These are phyloP conservation scores for Mesoligia furuncula DNA, from an alignment of 2,888 invertebrate genomes.

Conservation along the genomic window DNA sequence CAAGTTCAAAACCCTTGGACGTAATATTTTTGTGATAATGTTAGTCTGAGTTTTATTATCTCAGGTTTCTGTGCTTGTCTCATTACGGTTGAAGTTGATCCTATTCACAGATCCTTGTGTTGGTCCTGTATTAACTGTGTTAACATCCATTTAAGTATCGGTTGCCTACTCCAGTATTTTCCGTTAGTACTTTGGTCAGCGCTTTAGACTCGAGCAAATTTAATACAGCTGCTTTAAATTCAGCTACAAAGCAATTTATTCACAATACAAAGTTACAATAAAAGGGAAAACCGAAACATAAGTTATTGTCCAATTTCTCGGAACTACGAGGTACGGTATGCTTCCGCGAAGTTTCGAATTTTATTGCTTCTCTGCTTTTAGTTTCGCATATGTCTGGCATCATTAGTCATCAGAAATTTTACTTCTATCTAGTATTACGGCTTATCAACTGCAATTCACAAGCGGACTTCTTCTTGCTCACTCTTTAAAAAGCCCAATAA, in stretches of 20 bases:
- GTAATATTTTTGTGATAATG: conserved; percentile 1
- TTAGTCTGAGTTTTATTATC: neutral
- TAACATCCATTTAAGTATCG: neutral
- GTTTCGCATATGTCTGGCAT: neutral
- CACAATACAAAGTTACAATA: conserved; percentile 13
- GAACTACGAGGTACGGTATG: neutral
- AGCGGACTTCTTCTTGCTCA: no score
- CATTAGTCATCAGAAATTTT: neutral
- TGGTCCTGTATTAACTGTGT: neutral
- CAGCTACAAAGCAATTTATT: conserved; percentile 24
- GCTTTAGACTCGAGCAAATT: conserved; percentile 10
- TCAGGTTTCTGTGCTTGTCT: neutral
- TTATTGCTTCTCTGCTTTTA: neutral
- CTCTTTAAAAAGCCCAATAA: no score
- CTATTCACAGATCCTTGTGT: neutral
- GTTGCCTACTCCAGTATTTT: conserved; percentile 6
- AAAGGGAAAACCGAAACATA: conserved; percentile 6
- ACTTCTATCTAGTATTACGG: neutral
- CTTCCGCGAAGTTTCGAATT: neutral
- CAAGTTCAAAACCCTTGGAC: conserved; percentile 1
- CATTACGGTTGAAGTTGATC: neutral
- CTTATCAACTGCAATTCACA: neutral
- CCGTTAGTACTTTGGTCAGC: conserved; percentile 24
- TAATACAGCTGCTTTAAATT: conserved; percentile 35
- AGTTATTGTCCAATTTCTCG: conserved; percentile 22